Base-by-base conservation (phyloP, 2,113 vertebrate genomes). In the Ophthalmolycus amberensis region DNA sequence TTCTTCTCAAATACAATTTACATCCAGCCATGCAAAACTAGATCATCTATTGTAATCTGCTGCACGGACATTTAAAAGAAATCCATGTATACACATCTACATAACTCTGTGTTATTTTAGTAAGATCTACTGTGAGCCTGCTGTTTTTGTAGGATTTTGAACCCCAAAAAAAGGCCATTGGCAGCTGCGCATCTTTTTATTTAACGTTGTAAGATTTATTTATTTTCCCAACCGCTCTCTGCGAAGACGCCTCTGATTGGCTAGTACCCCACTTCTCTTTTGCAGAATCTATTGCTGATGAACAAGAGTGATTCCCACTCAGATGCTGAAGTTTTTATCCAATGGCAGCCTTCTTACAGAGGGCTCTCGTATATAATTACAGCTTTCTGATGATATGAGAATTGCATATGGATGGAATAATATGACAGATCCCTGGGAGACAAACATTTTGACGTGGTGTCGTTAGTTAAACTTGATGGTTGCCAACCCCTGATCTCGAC, bases 11-110 rank as follows among this genome's bases (percentile, higher is more conserved):
- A 75, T 29, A 50, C 34, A 85, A 18, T 12, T 73, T 29, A 20
- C n/a, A 29, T 46, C 2, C 27, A 29, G 16, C 48, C 59, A 20
- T 75, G n/a, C 54, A 76, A 59, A 79, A 46, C 65, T 3, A 27
- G 37, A 82, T 81, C 46, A 44, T 66, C 48, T 58, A 42, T 74
- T 83, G 66, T 65, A 16, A 71, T 64, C 7, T 9, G 22, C 62
- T 38, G 38, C 42, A 40, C 4, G 1, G 15, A 56, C 12, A 56
- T 18, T 16, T 6, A 32, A 59, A 22, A 48, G 16, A n/a, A 62
- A 7, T 2, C 0, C 5, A 64, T 7, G 3, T 40, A 50, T 40
- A 4, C 0, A 48, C 48, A 67, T 67, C 9, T 25, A 32, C 14
- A n/a, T 3, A 56, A 44, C 34, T 34, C 3, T 32, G 9, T 3